Evolutionary conservation across 1,140 invertebrate genomes (phyloP).

Genomic region (Orchesella cincta): DNA sequence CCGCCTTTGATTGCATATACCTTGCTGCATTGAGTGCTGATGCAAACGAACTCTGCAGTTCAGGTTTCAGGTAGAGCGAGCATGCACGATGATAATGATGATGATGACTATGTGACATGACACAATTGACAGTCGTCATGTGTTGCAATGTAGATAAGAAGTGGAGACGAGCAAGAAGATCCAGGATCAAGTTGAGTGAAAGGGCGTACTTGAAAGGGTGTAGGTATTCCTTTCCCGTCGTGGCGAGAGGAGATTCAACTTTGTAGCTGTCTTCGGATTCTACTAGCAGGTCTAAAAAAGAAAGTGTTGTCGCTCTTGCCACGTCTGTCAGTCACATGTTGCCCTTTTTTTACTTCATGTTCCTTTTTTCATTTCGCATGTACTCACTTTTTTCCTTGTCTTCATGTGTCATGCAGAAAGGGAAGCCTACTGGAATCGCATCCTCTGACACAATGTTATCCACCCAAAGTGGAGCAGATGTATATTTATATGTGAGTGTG

Average conservation of each 20-base stretch:
- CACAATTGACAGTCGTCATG: slow-evolving; percentile 16
- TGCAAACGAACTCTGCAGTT: too few species aligned
- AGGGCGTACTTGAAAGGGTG: background rate
- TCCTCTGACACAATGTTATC: too few species aligned
- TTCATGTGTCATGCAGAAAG: background rate
- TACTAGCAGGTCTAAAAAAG: too few species aligned
- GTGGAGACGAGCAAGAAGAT: background rate
- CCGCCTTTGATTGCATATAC: too few species aligned
- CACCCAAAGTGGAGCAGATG: background rate
- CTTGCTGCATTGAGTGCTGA: too few species aligned
- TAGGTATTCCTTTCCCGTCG: background rate
- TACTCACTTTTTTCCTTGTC: too few species aligned
- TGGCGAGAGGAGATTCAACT: background rate
- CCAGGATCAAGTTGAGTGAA: slow-evolving; percentile 7
- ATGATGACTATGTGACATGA: background rate
- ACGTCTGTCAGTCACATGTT: background rate
- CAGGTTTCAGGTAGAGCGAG: too few species aligned
- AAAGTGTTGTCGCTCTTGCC: background rate
- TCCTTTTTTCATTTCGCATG: background rate
- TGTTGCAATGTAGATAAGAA: background rate
- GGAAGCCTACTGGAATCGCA: too few species aligned
- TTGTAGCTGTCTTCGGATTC: too few species aligned
- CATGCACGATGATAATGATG: too few species aligned
- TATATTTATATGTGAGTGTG: background rate
- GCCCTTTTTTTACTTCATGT: background rate